Evolutionary conservation across 2,888 invertebrate species (phyloP), one percentile per base, ranked within the genome.

Genomic region (Prenolepis imparis): DNA sequence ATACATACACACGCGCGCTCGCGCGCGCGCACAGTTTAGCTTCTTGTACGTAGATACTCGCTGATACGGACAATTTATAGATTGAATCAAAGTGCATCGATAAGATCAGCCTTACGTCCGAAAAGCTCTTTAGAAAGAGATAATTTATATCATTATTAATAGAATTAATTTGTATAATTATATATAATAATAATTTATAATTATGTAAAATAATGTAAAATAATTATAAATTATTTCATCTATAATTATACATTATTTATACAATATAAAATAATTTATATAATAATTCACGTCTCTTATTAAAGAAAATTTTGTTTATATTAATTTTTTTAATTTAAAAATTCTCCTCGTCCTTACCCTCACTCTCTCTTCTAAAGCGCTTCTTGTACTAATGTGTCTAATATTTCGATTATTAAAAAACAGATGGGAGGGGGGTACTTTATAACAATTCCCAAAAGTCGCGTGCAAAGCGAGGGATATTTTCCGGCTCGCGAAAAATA

Each of bases 401-500:
- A 68, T 55, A 55, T 39, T 66, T 39, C 9, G 18, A 28, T 59
- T 68, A 21, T 21, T 21, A 18, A 44, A 68, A 68, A 15, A 21
- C 8, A 3, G 18, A 24, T 18, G n/a, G 11, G n/a, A n/a, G n/a
- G n/a, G n/a, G n/a, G n/a, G n/a, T 39, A 78, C 11, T 57, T 78
- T 41, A 21, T 21, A 12, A 32, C 57, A 18, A 78, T 68, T 44
- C 9, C 67, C 59, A 41, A 28, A 28, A 55, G 67, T 11, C 39
- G 41, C 52, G 12, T 44, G 18, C n/a, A 59, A 68, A 78, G 64
- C 74, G 44, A 63, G 70, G 84, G 86, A 87, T 90, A 89, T 91
- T 86, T 88, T 88, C 85, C 87, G 73, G 81, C 85, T 82, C 72
- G 90, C 84, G 83, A 21, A 32, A 78, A 84, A 75, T 84, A 87